A percentile compares a stretch with the other conserved stretches of the same genome.
Evolutionary conservation across 2,113 vertebrate species (phyloP).

Genomic region (Orcinus orca): DNA sequence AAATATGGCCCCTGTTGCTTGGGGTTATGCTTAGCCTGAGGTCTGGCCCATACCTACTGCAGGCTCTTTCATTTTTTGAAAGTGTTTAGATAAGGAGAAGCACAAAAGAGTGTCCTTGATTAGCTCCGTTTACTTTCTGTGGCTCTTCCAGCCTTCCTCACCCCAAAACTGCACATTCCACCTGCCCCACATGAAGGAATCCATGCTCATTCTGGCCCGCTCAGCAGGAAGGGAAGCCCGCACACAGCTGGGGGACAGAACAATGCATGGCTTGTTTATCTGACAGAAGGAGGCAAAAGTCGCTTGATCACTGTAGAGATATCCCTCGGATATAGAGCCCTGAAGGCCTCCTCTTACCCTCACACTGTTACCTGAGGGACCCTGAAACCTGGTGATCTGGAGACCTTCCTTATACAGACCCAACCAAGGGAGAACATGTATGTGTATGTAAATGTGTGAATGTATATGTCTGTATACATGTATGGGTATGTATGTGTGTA

Average conservation of each 20-base stretch:
- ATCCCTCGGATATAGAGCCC: background rate
- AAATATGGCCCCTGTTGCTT: constrained; percentile 32
- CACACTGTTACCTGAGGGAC: background rate
- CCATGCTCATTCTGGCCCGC: constrained; percentile 6
- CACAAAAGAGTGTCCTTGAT: constrained; percentile 48
- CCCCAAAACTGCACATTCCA: constrained; percentile 70
- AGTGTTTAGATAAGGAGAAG: constrained; percentile 54
- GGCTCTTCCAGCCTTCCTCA: constrained; percentile 12
- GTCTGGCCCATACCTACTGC: background rate
- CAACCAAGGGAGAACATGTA: background rate
- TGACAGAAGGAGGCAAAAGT: constrained; percentile 65
- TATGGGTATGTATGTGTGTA: background rate
- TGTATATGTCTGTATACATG: background rate
- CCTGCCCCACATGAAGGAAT: constrained; percentile 61
- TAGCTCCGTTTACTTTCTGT: constrained; percentile 55
- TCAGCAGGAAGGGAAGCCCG: constrained; percentile 74
- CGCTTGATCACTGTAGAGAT: background rate
- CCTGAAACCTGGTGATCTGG: background rate
- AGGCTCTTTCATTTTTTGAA: constrained; percentile 41
- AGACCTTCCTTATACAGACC: constrained; percentile 25
- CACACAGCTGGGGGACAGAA: constrained; percentile 50
- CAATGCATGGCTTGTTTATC: constrained; percentile 80
- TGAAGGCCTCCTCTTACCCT: background rate
- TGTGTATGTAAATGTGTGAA: background rate
- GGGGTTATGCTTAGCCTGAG: background rate